phyloP scores from a whole-genome alignment of 2,888 invertebrate genomes.

The Perizoma affinitatum region DNA sequence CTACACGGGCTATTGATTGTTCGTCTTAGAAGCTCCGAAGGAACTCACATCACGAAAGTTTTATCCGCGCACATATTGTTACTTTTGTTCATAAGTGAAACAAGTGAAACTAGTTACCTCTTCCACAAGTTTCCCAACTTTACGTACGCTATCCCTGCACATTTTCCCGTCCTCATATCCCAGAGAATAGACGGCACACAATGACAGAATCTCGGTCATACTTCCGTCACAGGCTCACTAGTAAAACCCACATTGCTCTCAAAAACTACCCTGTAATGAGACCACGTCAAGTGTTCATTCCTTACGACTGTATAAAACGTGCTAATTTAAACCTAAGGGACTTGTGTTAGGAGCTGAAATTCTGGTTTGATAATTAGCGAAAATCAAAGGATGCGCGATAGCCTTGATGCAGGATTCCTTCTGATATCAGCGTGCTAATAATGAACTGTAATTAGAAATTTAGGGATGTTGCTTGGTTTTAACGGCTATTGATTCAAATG shows the following conservation, averaged over 20 bases:
- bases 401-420: constrained; percentile 34
- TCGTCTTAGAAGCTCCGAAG: no score
- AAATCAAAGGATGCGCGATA: constrained; percentile 47
- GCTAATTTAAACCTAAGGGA: constrained; percentile 36
- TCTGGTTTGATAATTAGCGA: constrained; percentile 39
- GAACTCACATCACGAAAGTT: no score
- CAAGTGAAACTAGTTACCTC: constrained; percentile 9
- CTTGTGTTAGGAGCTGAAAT: constrained; percentile 15
- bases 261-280: constrained; percentile 55
- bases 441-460: constrained; percentile 28
- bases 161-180: constrained; percentile 20
- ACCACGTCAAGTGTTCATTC: constrained; percentile 50
- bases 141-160: constrained; percentile 8
- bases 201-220: constrained; percentile 47
- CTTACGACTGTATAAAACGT: constrained; percentile 46
- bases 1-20: no score
- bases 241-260: constrained; percentile 47
- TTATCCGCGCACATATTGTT: no score
- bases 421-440: constrained; percentile 35
- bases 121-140: constrained; percentile 10
- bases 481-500: no score
- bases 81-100: neutral
- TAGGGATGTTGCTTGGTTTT: no score
- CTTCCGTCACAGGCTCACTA: constrained; percentile 39
- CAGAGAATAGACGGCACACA: constrained; percentile 42